A percentile compares a stretch with the other conserved stretches of the same genome.
These are phyloP conservation scores for Leucoraja ocellata DNA, from an alignment of 2,797 vertebrate genomes.

Conservation along the genomic window DNA sequence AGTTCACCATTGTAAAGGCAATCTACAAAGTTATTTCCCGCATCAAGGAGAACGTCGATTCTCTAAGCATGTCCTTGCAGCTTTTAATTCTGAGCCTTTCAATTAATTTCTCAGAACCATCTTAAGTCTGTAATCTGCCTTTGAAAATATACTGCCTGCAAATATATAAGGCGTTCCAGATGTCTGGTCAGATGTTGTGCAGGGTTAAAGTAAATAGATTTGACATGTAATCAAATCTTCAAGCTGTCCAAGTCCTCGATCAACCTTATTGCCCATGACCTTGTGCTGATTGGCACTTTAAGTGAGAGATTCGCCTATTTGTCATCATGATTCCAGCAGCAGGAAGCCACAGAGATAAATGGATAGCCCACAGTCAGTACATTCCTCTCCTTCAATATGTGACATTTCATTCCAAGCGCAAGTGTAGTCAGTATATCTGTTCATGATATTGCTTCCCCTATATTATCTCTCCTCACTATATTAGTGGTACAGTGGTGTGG, in stretches of 20 bases:
- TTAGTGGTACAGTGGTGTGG: no score
- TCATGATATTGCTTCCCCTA: neutral
- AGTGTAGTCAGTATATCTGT: neutral
- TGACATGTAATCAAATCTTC: neutral
- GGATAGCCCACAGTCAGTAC: neutral
- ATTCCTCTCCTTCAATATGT: neutral
- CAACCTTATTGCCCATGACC: neutral
- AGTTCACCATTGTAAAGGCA: neutral
- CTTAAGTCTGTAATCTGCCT: neutral
- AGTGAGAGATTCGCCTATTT: neutral
- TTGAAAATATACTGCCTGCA: neutral
- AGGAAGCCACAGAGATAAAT: neutral
- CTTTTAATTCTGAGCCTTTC: neutral
- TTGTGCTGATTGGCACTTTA: neutral
- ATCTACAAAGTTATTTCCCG: neutral
- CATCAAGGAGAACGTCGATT: neutral
- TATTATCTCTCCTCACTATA: no score
- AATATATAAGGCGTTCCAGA: neutral
- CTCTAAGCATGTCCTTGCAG: neutral
- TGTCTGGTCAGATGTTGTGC: neutral
- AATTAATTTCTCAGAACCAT: constrained; percentile 12
- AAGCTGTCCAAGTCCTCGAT: neutral
- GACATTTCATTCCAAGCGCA: neutral
- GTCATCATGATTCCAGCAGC: neutral
- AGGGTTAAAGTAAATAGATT: neutral